Evolutionary conservation across 2,888 invertebrate species (phyloP), one percentile per base, ranked within the genome.

Genomic region (Agrilus biguttatus): DNA sequence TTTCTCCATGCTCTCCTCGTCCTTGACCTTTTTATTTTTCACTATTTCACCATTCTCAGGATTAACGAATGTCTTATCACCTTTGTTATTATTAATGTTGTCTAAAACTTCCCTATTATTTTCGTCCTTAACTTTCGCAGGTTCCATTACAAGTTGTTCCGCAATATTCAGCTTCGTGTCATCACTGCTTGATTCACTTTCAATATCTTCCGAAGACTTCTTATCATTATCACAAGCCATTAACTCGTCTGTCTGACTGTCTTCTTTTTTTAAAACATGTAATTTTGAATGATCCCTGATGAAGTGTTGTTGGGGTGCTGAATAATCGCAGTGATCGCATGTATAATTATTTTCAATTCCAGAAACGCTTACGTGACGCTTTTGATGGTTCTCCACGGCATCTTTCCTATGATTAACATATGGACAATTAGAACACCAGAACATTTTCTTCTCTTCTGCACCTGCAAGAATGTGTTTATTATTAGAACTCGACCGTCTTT

Each of bases 261-360:
- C 78, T 1, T 77, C 70, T 45, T 64, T 68, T 44, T 70, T 70
- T 52, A 66, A 65, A 58, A 89, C 87, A 62, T 90, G 90, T 41
- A 85, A 70, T 57, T 83, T 80, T 35, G 79, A 72, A 63, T 91
- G 91, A 54, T 88, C 88, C 36, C 80, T 74, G 33, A 89, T 68
- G 50, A 83, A 77, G 55, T 81, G 77, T 44, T 77, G 77, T 54
- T 84, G 83, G 4, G 78, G 74, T 21, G 83, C 83, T 19, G 81
- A 80, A 61, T 84, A 83, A 66, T 88, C 86, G 63, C 91, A 91
- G 61, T 83, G 81, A 17, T 80, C 76, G 65, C 91, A 91, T 49
- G 77, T 76, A 55, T 78, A 77, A 47, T 70, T 72, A 49, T 75
- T 76, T 39, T 67, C 66, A 1, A 63, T 63, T 37, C 75, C 77